Evolutionary conservation across 2,797 vertebrate genomes (phyloP).

Genomic region (Leuciscus waleckii): DNA sequence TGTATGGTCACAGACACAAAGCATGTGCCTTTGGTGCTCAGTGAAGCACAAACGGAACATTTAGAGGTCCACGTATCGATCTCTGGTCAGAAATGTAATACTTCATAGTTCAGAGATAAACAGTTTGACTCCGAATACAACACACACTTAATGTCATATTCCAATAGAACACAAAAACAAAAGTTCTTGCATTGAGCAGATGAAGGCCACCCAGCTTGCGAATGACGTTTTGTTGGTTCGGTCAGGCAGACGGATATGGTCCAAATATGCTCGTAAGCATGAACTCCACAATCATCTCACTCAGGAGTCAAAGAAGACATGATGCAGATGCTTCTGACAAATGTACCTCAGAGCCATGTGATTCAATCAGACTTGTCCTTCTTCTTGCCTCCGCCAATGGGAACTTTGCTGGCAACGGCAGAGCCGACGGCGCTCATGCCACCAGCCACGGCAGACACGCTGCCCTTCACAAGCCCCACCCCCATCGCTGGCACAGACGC

Average conservation of each 20-base stretch:
- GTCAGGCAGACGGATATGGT: slow-evolving; percentile 50
- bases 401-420: slow-evolving; percentile 92
- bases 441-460: slow-evolving; percentile 91
- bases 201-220: slow-evolving; percentile 52
- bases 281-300: slow-evolving; percentile 60
- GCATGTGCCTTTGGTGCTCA: slow-evolving; percentile 36
- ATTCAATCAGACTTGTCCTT: slow-evolving; percentile 98
- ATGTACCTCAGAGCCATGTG: slow-evolving; percentile 31
- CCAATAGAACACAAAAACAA: slow-evolving; percentile 56
- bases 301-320: slow-evolving; percentile 56
- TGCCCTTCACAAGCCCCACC: slow-evolving; percentile 92
- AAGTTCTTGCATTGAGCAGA: slow-evolving; percentile 51
- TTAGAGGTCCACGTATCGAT: slow-evolving; percentile 19
- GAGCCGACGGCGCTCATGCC: slow-evolving; percentile 92
- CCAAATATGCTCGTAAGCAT: slow-evolving; percentile 53
- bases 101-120: slow-evolving; percentile 37
- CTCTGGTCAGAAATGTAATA: slow-evolving; percentile 42
- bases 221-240: slow-evolving; percentile 48
- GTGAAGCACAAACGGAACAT: slow-evolving; percentile 37
- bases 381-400: slow-evolving; percentile 92
- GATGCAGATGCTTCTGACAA: slow-evolving; percentile 36
- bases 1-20: slow-evolving; percentile 38
- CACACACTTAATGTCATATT: slow-evolving; percentile 53
- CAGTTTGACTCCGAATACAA: slow-evolving; percentile 54
- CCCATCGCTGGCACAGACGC: slow-evolving; percentile 90